Evolutionary conservation across 2,113 vertebrate genomes (phyloP), one percentile per base, ranked within the genome.

Genomic region (Panthera uncia): DNA sequence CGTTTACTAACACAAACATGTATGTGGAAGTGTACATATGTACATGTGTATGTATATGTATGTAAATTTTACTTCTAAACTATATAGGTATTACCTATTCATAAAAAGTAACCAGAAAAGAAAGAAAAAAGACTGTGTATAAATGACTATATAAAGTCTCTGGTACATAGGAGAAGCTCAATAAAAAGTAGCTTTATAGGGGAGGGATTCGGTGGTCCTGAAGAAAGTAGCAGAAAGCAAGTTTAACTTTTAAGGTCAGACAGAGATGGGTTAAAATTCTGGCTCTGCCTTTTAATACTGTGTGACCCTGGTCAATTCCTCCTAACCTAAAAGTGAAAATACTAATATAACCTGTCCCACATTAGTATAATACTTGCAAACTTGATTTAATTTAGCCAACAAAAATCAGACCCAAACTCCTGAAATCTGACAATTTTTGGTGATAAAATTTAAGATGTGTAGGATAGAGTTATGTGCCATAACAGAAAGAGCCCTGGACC

Each of bases 391-490:
- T 50, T 92, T 61, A 52, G 23, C 13, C 52, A 65, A 95, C 16
- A 92, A 92, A 84, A 95, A 65, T 29, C 76, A 83, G 27, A 78
- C 38, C 61, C 18, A 93, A 92, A 92, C 48, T 55, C 41, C 85
- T 73, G 10, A 97, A 83, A 31, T 78, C 14, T 48, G 55, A 85
- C n/a, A 55, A 21, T 48, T 27, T 92, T 73, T 38, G 19, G 6
- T 15, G 73, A 80, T 65, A 85, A 84, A 57, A 73, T 79, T 38
- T 81, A 86, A 52, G n/a, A 80, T 33, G 7, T 65, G 66, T 21
- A 89, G 50, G 29, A 55, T 2, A 91, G 41, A 84, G 65, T 52
- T 38, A 57, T 25, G 15, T 18, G 14, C 27, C 83, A 0, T 45
- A 89, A 52, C 4, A 21, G 41, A 80, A 80, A 80, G 36, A 73